These are phyloP conservation scores for Dasysyrphus albostriatus DNA, from an alignment of 2,888 invertebrate species.

Conservation along the genomic window DNA sequence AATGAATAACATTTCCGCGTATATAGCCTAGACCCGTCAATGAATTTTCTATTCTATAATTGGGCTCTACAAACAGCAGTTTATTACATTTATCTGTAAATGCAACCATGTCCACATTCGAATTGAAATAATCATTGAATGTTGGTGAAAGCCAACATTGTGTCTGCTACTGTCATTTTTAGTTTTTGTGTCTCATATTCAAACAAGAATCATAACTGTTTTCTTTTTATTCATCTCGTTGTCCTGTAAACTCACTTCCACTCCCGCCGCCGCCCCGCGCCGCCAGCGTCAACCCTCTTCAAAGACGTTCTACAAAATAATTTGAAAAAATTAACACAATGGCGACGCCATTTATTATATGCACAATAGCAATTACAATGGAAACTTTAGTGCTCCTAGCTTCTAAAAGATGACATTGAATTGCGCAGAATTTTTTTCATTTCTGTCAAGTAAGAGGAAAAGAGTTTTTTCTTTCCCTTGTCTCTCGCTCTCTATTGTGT, in stretches of 20 bases:
- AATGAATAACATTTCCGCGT: no score
- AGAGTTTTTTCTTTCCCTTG: neutral
- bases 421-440: constrained; percentile 2
- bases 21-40: no score
- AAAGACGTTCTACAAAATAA: no score
- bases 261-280: no score
- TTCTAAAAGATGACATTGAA: constrained; percentile 5
- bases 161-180: constrained; percentile 20
- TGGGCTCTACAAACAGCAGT: no score
- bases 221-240: constrained; percentile 3
- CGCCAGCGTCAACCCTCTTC: no score
- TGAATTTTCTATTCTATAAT: no score
- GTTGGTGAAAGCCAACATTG: neutral
- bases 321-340: constrained; percentile 10
- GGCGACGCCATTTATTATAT: constrained; percentile 5
- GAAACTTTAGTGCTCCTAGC: neutral
- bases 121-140: constrained; percentile 18
- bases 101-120: neutral
- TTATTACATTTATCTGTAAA: neutral
- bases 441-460: constrained; percentile 13
- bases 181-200: neutral
- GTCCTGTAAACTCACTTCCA: neutral
- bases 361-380: constrained; percentile 8
- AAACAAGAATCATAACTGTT: neutral
- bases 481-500: neutral